Base-by-base conservation (phyloP, 2,888 invertebrate species). In the Belgica antarctica region DNA sequence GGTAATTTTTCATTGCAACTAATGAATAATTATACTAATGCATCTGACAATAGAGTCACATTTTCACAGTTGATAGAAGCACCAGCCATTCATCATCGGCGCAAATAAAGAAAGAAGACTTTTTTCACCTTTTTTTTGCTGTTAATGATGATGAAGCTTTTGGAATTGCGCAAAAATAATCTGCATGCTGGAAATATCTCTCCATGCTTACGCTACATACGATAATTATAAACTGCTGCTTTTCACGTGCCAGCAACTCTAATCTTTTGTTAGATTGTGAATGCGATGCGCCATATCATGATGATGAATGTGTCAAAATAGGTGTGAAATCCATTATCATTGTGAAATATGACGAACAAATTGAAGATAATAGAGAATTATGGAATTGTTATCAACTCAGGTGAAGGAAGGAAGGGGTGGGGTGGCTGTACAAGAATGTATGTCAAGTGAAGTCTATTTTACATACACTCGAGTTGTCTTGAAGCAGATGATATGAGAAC, bases 1-100 rank as follows among this genome's bases (percentile, higher is more conserved):
- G 70, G 61, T 36, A 61, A 70, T 61, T 70, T 70, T 68, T 52
- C 47, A 69, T 69, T 57, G 52, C 25, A 69, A 25, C 70, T 61
- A 70, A 70, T 70, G 70, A 61, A 31, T 61, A 59, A 70, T 70
- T 70, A 70, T 41, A 15, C 70, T 70, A 70, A 70, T 70, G 70
- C 68, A 68, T 47, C 68, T 68, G 68, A 68, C 57, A 68, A 57
- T 46, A 46, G 24, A 47, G 17, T 52, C 46, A 62, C 62, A 34
- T 15, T 59, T 59, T 59, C 25, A 19, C 22, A 17, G 15, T n/a
- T 17, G 52, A 52, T 17, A 52, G 7, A n/a, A 59, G 27, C 27
- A n/a, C 8, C 2, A 59, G 24, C 15, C 27, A 59, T 59, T 59
- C 59, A 59, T 59, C 27, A 59, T 59, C 25, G n/a, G 25, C 1